Conservation (phyloP, 2,888 invertebrate species). For the Acrobasis suavella region DNA sequence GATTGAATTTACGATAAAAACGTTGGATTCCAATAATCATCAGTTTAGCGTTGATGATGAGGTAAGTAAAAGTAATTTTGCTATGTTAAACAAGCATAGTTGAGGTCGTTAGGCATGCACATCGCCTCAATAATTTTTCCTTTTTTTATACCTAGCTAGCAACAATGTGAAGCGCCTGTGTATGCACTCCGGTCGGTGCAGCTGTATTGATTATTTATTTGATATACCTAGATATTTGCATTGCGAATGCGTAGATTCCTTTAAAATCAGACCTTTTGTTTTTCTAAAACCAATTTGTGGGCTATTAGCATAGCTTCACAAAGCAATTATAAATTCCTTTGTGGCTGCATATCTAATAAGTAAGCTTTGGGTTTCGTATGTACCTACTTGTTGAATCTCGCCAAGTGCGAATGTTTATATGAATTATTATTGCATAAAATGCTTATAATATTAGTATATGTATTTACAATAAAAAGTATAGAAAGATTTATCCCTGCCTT, state of each 20-base stretch:
- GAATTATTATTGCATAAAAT: too few relatives aligned
- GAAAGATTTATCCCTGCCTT: too few relatives aligned
- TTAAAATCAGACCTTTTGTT: neutral
- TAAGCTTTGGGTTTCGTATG: too few relatives aligned
- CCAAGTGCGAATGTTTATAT: too few relatives aligned
- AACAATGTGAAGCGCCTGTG: conserved; percentile 11
- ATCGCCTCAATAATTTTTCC: neutral
- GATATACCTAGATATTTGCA: neutral
- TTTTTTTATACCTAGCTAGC: conserved; percentile 2
- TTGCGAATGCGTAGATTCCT: neutral
- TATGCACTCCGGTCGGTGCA: conserved; percentile 14
- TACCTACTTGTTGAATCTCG: too few relatives aligned
- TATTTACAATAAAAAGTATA: too few relatives aligned
- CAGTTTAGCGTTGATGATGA: conserved; percentile 91
- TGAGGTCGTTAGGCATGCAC: neutral
- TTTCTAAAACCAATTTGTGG: neutral
- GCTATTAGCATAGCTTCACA: neutral
- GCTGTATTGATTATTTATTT: conserved; percentile 16
- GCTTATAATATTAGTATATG: too few relatives aligned
- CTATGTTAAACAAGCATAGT: conserved; percentile 1
- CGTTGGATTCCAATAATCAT: conserved; percentile 93
- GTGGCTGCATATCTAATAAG: neutral
- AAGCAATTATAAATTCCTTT: neutral
- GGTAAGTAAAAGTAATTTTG: conserved; percentile 82
- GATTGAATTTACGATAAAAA: conserved; percentile 94